Conservation (phyloP, 2,797 vertebrate genomes). For the Urocyon cinereoargenteus region DNA sequence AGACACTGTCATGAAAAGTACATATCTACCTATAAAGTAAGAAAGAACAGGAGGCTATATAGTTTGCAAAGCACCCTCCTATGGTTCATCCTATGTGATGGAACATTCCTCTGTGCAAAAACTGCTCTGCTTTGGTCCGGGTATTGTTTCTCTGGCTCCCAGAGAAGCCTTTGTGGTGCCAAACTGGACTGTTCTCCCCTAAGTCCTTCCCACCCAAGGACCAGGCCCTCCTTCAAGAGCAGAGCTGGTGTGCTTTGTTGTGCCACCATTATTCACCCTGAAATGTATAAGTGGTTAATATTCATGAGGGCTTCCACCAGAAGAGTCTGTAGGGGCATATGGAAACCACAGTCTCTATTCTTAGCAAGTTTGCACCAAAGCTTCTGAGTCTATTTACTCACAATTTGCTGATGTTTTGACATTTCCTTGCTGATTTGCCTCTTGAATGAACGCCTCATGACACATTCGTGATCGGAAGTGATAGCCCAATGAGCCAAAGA, state of each 20-base stretch:
- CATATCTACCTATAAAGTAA: neutral
- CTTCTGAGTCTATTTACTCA: constrained; percentile 69
- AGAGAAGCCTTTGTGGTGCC: neutral
- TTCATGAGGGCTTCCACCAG: constrained; percentile 53
- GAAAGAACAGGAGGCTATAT: neutral
- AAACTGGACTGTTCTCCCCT: neutral
- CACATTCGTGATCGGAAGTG: neutral
- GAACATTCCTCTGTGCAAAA: neutral
- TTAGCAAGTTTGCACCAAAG: constrained; percentile 56
- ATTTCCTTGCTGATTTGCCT: constrained; percentile 62
- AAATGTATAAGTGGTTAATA: constrained; percentile 42
- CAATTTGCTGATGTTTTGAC: constrained; percentile 76
- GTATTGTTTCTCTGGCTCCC: neutral
- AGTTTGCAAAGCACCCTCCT: neutral
- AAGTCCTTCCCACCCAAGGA: neutral
- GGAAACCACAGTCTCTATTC: constrained; percentile 63
- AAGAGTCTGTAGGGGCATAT: constrained; percentile 64
- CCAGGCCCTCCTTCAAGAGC: neutral
- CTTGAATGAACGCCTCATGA: neutral
- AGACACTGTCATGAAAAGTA: neutral
- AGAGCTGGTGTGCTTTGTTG: neutral
- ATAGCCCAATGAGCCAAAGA: constrained; percentile 49
- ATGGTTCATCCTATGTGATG: neutral
- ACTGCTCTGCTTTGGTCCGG: neutral
- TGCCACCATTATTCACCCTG: neutral